phyloP scores from a whole-genome alignment of 1,140 invertebrate genomes.

The Hylaeus volcanicus region DNA sequence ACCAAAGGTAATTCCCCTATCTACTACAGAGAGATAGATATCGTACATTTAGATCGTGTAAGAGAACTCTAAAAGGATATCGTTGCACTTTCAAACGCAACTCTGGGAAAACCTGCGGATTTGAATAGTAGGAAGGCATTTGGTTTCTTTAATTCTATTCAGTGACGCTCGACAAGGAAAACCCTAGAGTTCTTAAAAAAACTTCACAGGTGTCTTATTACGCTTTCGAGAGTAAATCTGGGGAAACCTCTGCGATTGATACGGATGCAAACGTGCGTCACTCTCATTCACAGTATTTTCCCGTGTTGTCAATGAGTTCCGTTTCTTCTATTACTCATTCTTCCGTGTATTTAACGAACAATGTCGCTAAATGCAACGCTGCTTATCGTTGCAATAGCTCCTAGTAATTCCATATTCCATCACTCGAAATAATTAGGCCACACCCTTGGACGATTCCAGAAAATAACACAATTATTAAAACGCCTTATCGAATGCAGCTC shows the following conservation, averaged over 20 bases:
- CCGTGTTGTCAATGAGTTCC: conserved; percentile 1
- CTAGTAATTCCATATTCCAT: background rate
- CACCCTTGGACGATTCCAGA: too few species aligned
- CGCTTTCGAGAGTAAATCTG: background rate
- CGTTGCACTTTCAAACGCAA: too few species aligned
- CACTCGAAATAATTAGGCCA: background rate
- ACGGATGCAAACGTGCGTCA: background rate
- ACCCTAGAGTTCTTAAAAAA: background rate
- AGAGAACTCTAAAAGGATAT: too few species aligned
- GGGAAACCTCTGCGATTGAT: background rate
- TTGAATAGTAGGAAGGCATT: too few species aligned
- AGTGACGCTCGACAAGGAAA: background rate
- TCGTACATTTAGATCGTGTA: too few species aligned
- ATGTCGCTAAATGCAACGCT: background rate
- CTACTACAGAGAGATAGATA: too few species aligned
- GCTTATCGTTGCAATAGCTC: too few species aligned
- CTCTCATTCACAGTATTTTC: conserved; percentile 19
- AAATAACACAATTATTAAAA: too few species aligned
- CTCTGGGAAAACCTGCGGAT: too few species aligned
- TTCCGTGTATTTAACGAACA: background rate
- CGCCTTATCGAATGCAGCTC: too few species aligned
- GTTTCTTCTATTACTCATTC: conserved; percentile 2
- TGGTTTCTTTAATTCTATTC: too few species aligned
- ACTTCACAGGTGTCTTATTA: background rate
- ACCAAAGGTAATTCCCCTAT: too few species aligned